A percentile compares a stretch with the other conserved stretches of the same genome.
Conservation (phyloP, 2,888 invertebrate genomes). For the Plusia festucae region DNA sequence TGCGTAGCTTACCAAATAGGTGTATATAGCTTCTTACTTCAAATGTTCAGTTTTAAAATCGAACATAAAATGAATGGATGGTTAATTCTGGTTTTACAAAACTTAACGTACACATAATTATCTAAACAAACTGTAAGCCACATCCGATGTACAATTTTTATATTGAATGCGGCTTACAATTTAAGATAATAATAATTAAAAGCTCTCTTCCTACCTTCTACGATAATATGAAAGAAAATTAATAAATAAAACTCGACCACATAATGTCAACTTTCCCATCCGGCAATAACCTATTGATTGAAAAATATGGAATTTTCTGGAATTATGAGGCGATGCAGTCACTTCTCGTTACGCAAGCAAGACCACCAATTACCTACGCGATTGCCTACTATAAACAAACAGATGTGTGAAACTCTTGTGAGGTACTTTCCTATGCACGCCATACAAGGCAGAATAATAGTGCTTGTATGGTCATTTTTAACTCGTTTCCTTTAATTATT, state of each 20-base stretch:
- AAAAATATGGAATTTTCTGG: constrained; percentile 64
- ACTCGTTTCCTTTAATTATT: constrained; percentile 37
- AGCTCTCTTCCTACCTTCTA: background rate
- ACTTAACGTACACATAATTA: no score
- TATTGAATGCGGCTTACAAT: background rate
- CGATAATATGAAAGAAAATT: background rate
- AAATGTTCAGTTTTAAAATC: background rate
- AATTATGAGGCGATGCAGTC: constrained; percentile 63
- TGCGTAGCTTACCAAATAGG: background rate
- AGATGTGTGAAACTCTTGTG: constrained; percentile 41
- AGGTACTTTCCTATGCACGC: constrained; percentile 39
- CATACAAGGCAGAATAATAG: constrained; percentile 23
- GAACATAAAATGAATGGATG: no score
- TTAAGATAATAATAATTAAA: background rate
- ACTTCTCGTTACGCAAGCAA: constrained; percentile 61
- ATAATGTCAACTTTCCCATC: background rate
- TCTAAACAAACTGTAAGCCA: no score
- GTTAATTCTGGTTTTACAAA: background rate
- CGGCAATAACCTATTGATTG: constrained; percentile 20
- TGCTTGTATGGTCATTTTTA: constrained; percentile 31
- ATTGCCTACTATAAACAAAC: constrained; percentile 64
- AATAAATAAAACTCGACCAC: no score
- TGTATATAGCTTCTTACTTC: background rate
- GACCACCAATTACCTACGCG: constrained; percentile 74
- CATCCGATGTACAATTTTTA: no score